A percentile compares a stretch with the other conserved stretches of the same genome.
phyloP scores from a whole-genome alignment of 2,888 invertebrate genomes.

The Erebia palarica region DNA sequence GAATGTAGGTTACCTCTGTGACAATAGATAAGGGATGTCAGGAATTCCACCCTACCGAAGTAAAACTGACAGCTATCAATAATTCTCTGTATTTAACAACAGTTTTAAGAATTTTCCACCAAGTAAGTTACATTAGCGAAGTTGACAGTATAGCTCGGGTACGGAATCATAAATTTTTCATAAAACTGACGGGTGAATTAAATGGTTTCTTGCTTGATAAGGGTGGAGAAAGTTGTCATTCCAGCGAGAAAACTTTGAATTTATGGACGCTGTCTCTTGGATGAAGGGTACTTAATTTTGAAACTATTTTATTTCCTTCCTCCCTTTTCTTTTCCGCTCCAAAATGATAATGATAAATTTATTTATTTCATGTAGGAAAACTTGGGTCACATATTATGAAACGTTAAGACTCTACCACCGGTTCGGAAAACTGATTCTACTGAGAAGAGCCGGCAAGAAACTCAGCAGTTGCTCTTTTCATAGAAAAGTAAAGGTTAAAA shows the following conservation, averaged over 20 bases:
- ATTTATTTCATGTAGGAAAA: too few relatives aligned
- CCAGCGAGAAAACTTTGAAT: constrained; percentile 36
- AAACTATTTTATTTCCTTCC: constrained; percentile 24
- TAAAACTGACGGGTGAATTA: constrained; percentile 53
- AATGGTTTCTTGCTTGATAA: constrained; percentile 49
- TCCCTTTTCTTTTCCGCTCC: background rate
- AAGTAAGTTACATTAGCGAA: constrained; percentile 25
- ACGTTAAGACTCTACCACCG: too few relatives aligned
- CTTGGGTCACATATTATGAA: too few relatives aligned
- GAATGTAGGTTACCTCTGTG: too few relatives aligned
- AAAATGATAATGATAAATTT: too few relatives aligned
- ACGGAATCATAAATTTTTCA: constrained; percentile 51
- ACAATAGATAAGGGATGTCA: too few relatives aligned
- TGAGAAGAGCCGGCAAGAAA: too few relatives aligned
- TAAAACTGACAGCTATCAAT: too few relatives aligned
- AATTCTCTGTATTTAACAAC: constrained; percentile 6
- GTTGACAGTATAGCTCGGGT: constrained; percentile 30
- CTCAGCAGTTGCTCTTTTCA: too few relatives aligned
- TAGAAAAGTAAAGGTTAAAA: too few relatives aligned
- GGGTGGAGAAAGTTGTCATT: constrained; percentile 38
- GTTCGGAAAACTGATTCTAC: too few relatives aligned
- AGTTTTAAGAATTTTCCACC: background rate
- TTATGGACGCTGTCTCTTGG: constrained; percentile 36
- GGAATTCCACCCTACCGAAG: too few relatives aligned
- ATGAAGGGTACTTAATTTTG: constrained; percentile 26